Evolutionary conservation across 2,888 invertebrate species (phyloP), one percentile per base, ranked within the genome.

Genomic region (Galeopsomyia nigrocyanea): DNA sequence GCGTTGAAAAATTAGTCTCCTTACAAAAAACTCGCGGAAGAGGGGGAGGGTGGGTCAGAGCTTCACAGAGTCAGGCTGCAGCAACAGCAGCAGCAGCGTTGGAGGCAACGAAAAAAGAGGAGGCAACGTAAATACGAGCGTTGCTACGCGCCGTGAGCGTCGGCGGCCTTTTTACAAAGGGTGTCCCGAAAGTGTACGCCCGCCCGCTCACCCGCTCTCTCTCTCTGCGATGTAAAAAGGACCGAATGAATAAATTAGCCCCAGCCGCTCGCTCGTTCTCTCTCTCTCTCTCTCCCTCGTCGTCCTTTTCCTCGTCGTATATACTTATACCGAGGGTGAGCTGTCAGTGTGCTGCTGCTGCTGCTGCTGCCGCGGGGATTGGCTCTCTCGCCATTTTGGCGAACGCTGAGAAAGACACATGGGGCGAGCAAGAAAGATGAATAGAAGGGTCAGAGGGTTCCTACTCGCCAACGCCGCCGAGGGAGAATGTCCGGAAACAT

Each of bases 161-260:
- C 64, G 55, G 78, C 78, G 75, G 76, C 80, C 81, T 82, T 82
- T 84, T 81, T 82, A 81, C 81, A 83, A 84, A 84, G 84, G 83
- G 82, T 82, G 82, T 80, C 78, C 81, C 80, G 80, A 84, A 84
- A 84, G 81, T 81, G 74, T 55, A 66, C 68, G 64, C 71, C 68
- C 64, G 58, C 60, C 62, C 47, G n/a, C 51, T 63, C 53, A 31
- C 51, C n/a, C 21, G 22, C 51, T 14, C 64, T 60, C 51, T 73
- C 75, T 71, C 80, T 81, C 78, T 69, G 75, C 79, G 77, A 77
- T 80, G 82, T 82, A 84, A 83, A 84, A 83, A 82, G 84, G 82
- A 83, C 80, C 83, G 83, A 84, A 84, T 84, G 84, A 84, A 84
- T 84, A 84, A 84, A 84, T 84, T 84, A 84, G 84, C 81, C 80